phyloP scores from a whole-genome alignment of 2,888 invertebrate genomes.

The Andricus quercusramuli region DNA sequence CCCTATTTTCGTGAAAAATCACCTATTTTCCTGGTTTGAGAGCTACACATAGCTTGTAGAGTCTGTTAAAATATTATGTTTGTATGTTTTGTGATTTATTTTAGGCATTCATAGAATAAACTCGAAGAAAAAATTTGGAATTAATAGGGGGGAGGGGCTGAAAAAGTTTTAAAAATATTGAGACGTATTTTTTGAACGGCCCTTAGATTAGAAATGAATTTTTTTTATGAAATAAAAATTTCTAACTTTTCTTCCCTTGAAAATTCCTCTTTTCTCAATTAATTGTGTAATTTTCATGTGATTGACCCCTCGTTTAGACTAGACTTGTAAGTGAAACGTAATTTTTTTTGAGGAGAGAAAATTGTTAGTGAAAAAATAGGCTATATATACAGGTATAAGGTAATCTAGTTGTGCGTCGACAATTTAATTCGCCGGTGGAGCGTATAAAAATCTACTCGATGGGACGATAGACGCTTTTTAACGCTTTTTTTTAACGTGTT shows the following conservation, averaged over 20 bases:
- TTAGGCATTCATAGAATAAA: too few relatives aligned
- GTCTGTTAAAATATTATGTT: too few relatives aligned
- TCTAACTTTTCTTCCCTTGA: not conserved
- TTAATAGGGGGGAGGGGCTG: too few relatives aligned
- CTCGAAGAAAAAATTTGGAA: too few relatives aligned
- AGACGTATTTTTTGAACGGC: too few relatives aligned
- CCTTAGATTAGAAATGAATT: not conserved
- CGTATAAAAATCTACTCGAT: slow-evolving; percentile 75
- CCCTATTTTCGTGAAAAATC: too few relatives aligned
- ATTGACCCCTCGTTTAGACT: not conserved
- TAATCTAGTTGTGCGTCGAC: slow-evolving; percentile 74
- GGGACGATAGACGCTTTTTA: slow-evolving; percentile 55
- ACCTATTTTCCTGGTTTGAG: too few relatives aligned
- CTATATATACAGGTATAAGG: slow-evolving; percentile 75
- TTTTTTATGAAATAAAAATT: not conserved
- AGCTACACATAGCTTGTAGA: too few relatives aligned
- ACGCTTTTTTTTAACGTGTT: slow-evolving; percentile 46
- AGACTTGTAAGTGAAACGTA: slow-evolving; percentile 39
- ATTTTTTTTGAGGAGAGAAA: slow-evolving; percentile 48
- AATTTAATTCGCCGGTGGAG: slow-evolving; percentile 68
- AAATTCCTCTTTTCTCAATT: not conserved
- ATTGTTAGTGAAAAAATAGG: slow-evolving; percentile 76
- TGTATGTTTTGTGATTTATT: too few relatives aligned
- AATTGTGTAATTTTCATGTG: not conserved
- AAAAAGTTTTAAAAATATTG: not conserved